phyloP scores from a whole-genome alignment of 2,888 invertebrate genomes.

The Aelia acuminata region DNA sequence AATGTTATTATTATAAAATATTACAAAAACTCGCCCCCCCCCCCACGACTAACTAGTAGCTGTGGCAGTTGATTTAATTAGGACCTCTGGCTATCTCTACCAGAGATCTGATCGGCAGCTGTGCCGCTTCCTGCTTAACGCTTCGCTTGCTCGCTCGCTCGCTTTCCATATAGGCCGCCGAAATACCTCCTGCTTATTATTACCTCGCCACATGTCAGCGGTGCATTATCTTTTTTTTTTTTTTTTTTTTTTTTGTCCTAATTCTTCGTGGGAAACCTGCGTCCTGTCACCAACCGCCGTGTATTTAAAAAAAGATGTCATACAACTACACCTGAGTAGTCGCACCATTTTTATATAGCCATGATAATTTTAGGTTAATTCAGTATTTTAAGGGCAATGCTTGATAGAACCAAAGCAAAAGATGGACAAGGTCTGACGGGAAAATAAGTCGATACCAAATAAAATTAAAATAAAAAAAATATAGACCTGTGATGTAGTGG shows the following conservation, averaged over 20 bases:
- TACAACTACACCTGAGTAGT: not conserved
- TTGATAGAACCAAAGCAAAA: no score
- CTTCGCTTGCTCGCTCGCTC: conserved; percentile 40
- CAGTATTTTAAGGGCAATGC: no score
- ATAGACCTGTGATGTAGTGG: no score
- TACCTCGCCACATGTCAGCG: conserved; percentile 43
- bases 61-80: conserved; percentile 52
- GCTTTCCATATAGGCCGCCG: conserved; percentile 43
- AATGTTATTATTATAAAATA: no score
- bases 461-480: no score
- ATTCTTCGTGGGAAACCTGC: conserved; percentile 46
- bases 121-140: conserved; percentile 55
- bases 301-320: not conserved
- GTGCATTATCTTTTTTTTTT: conserved; percentile 1
- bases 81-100: not conserved
- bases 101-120: conserved; percentile 51
- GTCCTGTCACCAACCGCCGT: not conserved
- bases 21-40: not conserved
- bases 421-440: no score
- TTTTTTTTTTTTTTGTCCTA: conserved; percentile 6
- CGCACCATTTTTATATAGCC: not conserved
- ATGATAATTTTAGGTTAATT: not conserved
- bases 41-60: not conserved
- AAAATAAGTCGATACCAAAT: no score
- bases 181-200: conserved; percentile 27